Evolutionary conservation across 2,113 vertebrate species (phyloP), one percentile per base, ranked within the genome.

Genomic region (Pygoscelis adeliae): DNA sequence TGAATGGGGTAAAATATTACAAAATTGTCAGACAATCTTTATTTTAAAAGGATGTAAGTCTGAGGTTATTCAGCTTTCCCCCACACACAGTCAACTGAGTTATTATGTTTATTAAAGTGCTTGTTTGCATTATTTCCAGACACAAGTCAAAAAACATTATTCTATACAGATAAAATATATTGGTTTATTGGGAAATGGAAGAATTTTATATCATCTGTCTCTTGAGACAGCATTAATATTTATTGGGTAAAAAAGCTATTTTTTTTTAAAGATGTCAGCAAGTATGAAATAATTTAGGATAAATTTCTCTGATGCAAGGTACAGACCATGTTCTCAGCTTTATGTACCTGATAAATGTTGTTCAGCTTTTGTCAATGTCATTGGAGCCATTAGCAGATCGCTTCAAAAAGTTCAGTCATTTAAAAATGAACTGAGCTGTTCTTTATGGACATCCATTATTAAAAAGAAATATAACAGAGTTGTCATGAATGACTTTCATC

Each of bases 71-170:
- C 74, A 89, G 44, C 52, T 95, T 96, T 87, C 77, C 78, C 56
- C 34, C 40, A 4, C 49, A 6, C 38, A 36, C 13, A 25, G 5
- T 66, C 55, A 78, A 44, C 20, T 72, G 90, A 97, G 96, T 98
- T 97, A 95, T 36, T 95, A 30, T 97, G 93, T 71, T 98, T 98
- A 96, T 98, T 97, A 94, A 97, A 98, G 90, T 91, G 73, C 93
- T 97, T 97, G 92, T 97, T 97, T 97, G 89, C 94, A 93, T 97
- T 97, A 82, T 88, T 97, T 90, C 79, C 73, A 96, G 93, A 93
- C 73, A 86, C 74, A 91, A 93, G 88, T 95, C 65, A 94, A 97
- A 97, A 72, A n/a, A 27, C 91, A 78, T 72, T 66, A 93, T 83
- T 94, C 72, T 80, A 29, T 82, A 91, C 72, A 96, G 97, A 95